Percentiles rank a stretch among this genome's conserved stretches.
phyloP scores from a whole-genome alignment of 2,113 vertebrate species.

The Epinephelus cyanopodus region DNA sequence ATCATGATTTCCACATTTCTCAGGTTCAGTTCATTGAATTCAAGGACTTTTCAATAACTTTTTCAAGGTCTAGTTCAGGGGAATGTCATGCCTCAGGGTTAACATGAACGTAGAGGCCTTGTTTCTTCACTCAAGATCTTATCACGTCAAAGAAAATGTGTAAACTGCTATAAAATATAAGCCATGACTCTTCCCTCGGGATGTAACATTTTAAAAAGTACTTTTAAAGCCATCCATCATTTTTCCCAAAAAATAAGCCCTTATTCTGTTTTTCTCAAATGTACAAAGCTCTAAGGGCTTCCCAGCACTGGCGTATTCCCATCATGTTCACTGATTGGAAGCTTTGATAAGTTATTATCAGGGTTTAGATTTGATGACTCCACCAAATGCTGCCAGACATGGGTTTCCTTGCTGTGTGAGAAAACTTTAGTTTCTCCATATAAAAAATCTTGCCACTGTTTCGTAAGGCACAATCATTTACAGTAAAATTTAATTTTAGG shows the following conservation, averaged over 20 bases:
- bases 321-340: background rate
- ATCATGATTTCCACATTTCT: background rate
- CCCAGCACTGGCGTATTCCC: background rate
- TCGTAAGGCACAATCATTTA: background rate
- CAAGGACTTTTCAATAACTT: background rate
- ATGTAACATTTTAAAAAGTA: background rate
- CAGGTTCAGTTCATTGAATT: background rate
- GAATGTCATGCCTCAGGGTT: background rate
- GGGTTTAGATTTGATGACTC: no score
- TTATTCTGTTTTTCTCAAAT: no score
- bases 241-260: no score
- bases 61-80: background rate
- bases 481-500: background rate
- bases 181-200: background rate
- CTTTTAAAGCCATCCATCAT: no score
- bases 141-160: background rate
- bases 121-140: background rate
- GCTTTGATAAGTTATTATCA: background rate
- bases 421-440: background rate
- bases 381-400: no score
- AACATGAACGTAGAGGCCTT: background rate
- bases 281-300: background rate
- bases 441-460: background rate
- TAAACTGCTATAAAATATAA: background rate
- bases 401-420: background rate